phyloP scores from a whole-genome alignment of 2,797 vertebrate genomes.

The Sitta carolinensis region DNA sequence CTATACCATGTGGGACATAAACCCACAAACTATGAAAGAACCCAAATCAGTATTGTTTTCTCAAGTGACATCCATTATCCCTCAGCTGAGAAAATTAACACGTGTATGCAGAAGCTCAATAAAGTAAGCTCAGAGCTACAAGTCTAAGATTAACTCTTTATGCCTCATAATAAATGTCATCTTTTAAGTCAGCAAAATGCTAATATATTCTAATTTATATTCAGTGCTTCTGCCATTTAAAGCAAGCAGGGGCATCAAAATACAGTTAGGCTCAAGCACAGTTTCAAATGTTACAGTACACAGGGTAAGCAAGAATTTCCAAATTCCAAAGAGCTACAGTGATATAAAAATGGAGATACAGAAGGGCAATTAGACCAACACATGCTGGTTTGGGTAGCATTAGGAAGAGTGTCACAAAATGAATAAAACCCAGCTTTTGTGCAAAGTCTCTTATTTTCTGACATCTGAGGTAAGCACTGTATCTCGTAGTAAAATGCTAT shows the following conservation, averaged over 20 bases:
- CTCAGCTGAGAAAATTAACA: conserved; percentile 70
- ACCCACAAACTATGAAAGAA: conserved; percentile 66
- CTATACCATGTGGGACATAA: conserved; percentile 61
- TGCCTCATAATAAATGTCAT: not conserved
- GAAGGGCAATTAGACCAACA: conserved; percentile 25
- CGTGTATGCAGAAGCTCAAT: conserved; percentile 55
- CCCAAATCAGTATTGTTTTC: conserved; percentile 67
- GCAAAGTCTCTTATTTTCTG: conserved; percentile 32
- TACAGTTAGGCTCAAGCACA: not conserved
- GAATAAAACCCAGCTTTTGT: conserved; percentile 34
- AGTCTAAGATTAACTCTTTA: conserved; percentile 54
- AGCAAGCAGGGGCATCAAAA: conserved; percentile 13
- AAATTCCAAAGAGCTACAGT: conserved; percentile 22
- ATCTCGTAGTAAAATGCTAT: conserved; percentile 23
- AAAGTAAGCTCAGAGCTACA: conserved; percentile 60
- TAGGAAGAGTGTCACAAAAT: conserved; percentile 34
- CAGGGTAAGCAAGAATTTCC: conserved; percentile 3
- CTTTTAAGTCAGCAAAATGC: not conserved
- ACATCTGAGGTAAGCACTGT: conserved; percentile 20
- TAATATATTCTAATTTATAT: conserved; percentile 5
- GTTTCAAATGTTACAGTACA: not conserved
- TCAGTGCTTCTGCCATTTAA: conserved; percentile 1
- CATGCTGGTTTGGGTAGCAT: conserved; percentile 41
- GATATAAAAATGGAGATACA: conserved; percentile 2
- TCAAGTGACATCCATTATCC: conserved; percentile 67